Evolutionary conservation across 2,797 vertebrate species (phyloP), one percentile per base, ranked within the genome.

Genomic region (Kryptolebias ocellatus): DNA sequence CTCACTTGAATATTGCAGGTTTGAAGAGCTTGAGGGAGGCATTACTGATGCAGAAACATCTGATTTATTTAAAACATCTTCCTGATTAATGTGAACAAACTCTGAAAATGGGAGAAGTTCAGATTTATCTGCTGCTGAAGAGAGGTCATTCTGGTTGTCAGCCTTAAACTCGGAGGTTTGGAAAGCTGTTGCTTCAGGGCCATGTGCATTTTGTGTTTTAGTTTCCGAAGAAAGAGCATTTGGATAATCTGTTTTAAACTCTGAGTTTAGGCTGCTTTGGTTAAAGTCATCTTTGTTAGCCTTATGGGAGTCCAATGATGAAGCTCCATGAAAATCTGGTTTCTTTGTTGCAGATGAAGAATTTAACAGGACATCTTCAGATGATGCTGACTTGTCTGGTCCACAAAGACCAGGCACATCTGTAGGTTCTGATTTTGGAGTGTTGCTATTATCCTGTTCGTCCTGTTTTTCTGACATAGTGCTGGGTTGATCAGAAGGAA

Each of bases 401-500:
- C 60, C 1, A 46, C 27, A 8, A 39, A 20, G 11, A 42, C 28
- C 28, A 34, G 63, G 56, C 11, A n/a, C 49, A 46, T 57, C 51
- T 52, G 42, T 46, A 10, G 60, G 20, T 49, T 14, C 75, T 28
- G 74, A 20, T 5, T 50, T 2, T 12, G 27, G 47, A 39, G 46
- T 10, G 47, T 16, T 7, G 4, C 46, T 9, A 7, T 46, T 29
- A 14, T 27, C 63, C 1, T 24, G 14, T 17, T 71, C 24, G 54
- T 54, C 39, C 45, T 57, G 61, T 0, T 5, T 39, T 11, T 5
- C 0, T 27, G 29, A 5, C 11, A 18, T 44, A 18, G 20, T 6
- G 18, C 3, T 52, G 31, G 2, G 62, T 17, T 67, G 60, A 27
- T 75, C 57, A 53, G 74, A 81, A 39, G 90, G 90, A 15, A 97